Conservation (phyloP, 2,113 vertebrate species). For the Lonchura striata region DNA sequence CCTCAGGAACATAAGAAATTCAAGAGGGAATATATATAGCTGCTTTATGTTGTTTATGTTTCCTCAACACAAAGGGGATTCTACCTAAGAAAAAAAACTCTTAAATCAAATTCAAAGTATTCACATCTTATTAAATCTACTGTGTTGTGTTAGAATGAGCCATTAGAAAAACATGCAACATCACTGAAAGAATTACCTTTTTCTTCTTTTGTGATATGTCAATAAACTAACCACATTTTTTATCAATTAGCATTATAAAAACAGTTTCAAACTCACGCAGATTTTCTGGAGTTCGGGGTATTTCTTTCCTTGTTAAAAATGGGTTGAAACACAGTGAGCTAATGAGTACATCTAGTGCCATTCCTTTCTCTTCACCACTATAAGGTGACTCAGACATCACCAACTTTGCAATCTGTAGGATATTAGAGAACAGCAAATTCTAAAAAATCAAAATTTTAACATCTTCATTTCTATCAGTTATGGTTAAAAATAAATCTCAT, state of each 20-base stretch:
- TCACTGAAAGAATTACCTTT: neutral
- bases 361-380: slow-evolving; percentile 15
- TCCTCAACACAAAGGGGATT: neutral
- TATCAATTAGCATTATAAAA: neutral
- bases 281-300: slow-evolving; percentile 87
- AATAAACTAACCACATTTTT: neutral
- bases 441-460: neutral
- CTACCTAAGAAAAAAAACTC: neutral
- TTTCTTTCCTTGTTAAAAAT: slow-evolving; percentile 80
- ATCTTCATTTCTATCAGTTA: neutral
- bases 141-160: neutral
- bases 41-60: neutral
- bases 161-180: neutral
- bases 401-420: slow-evolving; percentile 79
- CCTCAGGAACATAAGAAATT: neutral
- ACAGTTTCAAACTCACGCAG: slow-evolving; percentile 77
- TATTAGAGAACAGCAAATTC: neutral
- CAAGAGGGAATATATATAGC: neutral
- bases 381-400: slow-evolving; percentile 66
- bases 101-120: neutral
- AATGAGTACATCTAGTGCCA: slow-evolving; percentile 74
- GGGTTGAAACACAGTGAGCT: slow-evolving; percentile 74
- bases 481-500: neutral
- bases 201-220: neutral
- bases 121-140: neutral